Base-by-base conservation (phyloP, 37 sponge, comb jelly and placozoan species). In the Theonella swinhoei region DNA sequence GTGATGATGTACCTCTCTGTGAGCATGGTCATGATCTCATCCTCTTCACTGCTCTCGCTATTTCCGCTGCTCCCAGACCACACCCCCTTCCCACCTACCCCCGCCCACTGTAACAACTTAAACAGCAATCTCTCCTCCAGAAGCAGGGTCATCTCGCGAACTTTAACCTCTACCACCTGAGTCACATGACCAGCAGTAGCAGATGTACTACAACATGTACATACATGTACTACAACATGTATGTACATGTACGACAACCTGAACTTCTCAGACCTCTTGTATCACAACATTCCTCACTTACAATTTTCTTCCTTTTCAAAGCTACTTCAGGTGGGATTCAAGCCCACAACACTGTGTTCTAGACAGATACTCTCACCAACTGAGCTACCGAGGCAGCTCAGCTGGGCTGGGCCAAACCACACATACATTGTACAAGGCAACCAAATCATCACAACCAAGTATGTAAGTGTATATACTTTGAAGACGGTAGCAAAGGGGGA, bases 101-200 rank as follows among this genome's bases (percentile, higher is more conserved):
- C 90, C 0, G 80, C 76, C 89, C 92, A 92, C 85, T 95, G 96
- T 2, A 92, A 28, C 41, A 95, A 39, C 70, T 84, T 81, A 68
- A 95, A 88, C 30, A 95, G 76, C 33, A 95, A 38, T n/a, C 72
- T 79, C 78, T 95, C 96, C 47, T 95, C 96, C 43, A 95, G 42
- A 26, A 88, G 54, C 19, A 92, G 29, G 1, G 88, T 89, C 76
- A 95, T 32, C 26, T 88, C 79, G 9, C 63, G 72, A 0, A 93
- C 60, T 22, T 30, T 60, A 5, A 89, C 66, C 23, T 89, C 72
- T 8, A 88, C 34, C 0, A 61, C 14, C 96, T 95, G 64, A 65
- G 36, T 30, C 69, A 68, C n/a, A 30, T n/a, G 28, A 24, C 11
- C 11, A 68, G 9, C 17, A 59, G 4, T 37, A 17, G 42, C 4